Evolutionary conservation across 2,113 vertebrate species (phyloP).

Genomic region (Pogona vitticeps): DNA sequence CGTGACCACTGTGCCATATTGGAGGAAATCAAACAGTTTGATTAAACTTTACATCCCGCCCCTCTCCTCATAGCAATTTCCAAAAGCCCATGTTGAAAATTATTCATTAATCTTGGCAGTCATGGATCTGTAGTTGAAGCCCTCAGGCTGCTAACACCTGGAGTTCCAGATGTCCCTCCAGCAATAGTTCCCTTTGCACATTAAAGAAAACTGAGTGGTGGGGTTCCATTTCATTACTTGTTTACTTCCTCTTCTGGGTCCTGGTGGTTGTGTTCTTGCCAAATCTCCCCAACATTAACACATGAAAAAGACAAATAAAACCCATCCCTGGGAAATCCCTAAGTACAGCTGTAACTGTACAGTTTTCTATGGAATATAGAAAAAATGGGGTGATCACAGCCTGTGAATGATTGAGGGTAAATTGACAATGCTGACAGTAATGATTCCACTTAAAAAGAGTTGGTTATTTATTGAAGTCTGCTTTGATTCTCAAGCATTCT

Average conservation of each 20-base stretch:
- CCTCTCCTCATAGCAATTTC: neutral
- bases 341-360: neutral
- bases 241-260: neutral
- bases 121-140: neutral
- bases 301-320: neutral
- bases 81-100: neutral
- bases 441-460: neutral
- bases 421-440: neutral
- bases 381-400: neutral
- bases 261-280: neutral
- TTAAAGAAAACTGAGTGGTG: neutral
- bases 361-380: neutral
- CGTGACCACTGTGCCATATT: neutral
- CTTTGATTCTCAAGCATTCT: neutral
- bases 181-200: neutral
- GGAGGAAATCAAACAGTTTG: neutral
- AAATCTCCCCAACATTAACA: neutral
- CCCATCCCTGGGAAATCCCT: neutral
- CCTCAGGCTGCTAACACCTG: conserved; percentile 8
- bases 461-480: conserved; percentile 9
- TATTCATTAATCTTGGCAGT: neutral
- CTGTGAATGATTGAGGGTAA: neutral
- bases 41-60: neutral
- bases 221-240: neutral
- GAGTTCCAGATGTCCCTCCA: conserved; percentile 3